Evolutionary conservation across 2,888 invertebrate genomes (phyloP).

Genomic region (Nomada ferruginata): DNA sequence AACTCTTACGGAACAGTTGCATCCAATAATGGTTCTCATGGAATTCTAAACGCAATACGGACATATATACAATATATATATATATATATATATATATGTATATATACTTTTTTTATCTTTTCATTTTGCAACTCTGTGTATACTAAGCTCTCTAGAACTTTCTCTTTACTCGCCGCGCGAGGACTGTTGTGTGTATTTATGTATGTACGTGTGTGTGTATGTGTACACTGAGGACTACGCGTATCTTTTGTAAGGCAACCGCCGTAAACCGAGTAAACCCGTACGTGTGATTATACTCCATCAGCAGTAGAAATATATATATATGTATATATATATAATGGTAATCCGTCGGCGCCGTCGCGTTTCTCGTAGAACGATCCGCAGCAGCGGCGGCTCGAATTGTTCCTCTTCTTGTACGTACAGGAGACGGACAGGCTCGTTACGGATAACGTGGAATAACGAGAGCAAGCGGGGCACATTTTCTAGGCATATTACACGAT

Average conservation of each 20-base stretch:
- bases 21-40: slow-evolving; percentile 44
- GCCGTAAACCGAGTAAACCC: slow-evolving; percentile 47
- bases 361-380: slow-evolving; percentile 11
- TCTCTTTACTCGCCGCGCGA: slow-evolving; percentile 19
- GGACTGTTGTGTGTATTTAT: slow-evolving; percentile 6
- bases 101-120: not conserved
- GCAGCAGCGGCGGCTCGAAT: not conserved
- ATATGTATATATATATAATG: slow-evolving; percentile 4
- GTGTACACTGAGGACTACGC: slow-evolving; percentile 33
- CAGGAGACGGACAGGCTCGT: slow-evolving; percentile 20
- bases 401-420: not conserved
- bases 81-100: too few species aligned
- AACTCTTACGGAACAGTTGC: slow-evolving; percentile 59
- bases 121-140: slow-evolving; percentile 13
- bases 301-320: slow-evolving; percentile 53
- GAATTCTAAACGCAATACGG: slow-evolving; percentile 67
- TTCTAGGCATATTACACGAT: slow-evolving; percentile 82
- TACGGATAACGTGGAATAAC: slow-evolving; percentile 54
- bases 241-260: slow-evolving; percentile 51
- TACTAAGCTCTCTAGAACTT: slow-evolving; percentile 23
- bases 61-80: not conserved
- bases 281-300: slow-evolving; percentile 50
- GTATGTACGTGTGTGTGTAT: not conserved
- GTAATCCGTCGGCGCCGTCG: slow-evolving; percentile 23
- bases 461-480: slow-evolving; percentile 72